Conservation (phyloP, 2,113 vertebrate species). For the Noturus placidus region DNA sequence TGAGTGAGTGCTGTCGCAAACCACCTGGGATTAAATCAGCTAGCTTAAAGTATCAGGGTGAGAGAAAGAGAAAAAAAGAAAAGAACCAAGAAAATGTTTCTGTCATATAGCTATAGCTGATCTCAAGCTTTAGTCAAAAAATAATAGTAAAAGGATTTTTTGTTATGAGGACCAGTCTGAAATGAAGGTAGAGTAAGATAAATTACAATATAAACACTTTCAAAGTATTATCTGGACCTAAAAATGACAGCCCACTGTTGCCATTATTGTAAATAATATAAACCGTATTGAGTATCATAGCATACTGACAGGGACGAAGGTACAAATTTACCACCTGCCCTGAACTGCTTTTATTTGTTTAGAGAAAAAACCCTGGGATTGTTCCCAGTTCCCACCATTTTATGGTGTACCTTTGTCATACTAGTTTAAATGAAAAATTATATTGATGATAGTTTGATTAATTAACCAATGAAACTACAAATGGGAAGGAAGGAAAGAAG, state of each 20-base stretch:
- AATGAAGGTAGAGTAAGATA: not conserved
- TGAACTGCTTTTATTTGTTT: not conserved
- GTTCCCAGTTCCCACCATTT: not conserved
- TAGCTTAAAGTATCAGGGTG: not conserved
- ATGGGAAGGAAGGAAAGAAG: not conserved
- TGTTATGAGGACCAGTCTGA: not conserved
- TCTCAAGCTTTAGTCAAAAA: not conserved
- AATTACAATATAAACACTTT: not conserved
- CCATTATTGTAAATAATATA: not conserved
- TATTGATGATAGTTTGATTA: not conserved
- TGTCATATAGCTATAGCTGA: not conserved
- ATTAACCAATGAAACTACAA: not conserved
- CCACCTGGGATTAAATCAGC: constrained; percentile 15
- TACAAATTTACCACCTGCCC: not conserved
- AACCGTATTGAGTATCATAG: not conserved
- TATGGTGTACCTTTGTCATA: not conserved
- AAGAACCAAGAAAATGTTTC: not conserved
- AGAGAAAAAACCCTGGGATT: not conserved
- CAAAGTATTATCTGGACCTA: not conserved
- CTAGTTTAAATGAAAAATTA: not conserved
- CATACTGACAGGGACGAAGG: not conserved
- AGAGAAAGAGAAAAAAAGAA: not conserved
- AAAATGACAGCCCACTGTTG: not conserved
- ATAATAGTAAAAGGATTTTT: not conserved
- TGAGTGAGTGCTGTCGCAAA: constrained; percentile 9